Percentiles rank a stretch among this genome's conserved stretches.
These are phyloP conservation scores for Bos indicus DNA, from an alignment of 2,113 vertebrate genomes.

Conservation along the genomic window DNA sequence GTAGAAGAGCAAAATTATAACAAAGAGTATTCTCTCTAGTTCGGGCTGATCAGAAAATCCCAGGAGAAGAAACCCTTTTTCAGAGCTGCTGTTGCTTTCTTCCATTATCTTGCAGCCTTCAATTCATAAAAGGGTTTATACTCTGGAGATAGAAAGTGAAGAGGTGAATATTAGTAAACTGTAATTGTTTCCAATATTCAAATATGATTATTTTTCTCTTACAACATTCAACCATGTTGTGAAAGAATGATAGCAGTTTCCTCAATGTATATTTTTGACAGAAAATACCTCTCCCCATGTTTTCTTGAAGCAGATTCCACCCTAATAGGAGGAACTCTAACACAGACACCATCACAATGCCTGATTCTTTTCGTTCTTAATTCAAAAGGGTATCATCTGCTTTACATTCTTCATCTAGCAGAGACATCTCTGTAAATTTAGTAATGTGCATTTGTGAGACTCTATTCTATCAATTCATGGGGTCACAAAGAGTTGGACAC, in stretches of 20 bases:
- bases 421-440: neutral
- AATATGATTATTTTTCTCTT: neutral
- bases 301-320: neutral
- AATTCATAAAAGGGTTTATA: neutral
- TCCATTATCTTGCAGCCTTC: neutral
- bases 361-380: neutral
- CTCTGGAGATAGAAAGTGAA: neutral
- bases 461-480: neutral
- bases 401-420: neutral
- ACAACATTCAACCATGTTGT: too few relatives aligned
- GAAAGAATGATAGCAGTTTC: neutral
- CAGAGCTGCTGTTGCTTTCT: neutral
- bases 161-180: neutral
- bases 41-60: constrained; percentile 29
- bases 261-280: neutral
- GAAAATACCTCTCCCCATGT: neutral
- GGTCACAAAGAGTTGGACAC: too few relatives aligned
- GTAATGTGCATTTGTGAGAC: neutral
- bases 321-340: neutral
- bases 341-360: neutral
- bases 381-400: neutral
- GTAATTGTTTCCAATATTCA: neutral
- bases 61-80: constrained; percentile 26
- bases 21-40: constrained; percentile 24
- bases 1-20: constrained; percentile 15